Evolutionary conservation across 30 jellyfish, hydroid and myxozoan species (phyloP).

Genomic region (Euphysa ruthae): DNA sequence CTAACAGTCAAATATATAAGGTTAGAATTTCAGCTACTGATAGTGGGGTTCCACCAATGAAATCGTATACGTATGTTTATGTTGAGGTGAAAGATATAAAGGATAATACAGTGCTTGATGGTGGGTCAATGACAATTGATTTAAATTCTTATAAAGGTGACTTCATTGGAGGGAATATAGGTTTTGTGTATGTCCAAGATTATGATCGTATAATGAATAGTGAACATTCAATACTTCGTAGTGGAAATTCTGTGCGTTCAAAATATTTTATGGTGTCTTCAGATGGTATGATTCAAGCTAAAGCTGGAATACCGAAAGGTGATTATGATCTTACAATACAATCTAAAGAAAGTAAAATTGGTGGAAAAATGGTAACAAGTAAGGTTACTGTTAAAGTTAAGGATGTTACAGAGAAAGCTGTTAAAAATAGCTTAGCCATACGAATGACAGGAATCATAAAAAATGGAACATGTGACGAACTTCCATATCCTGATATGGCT

Average conservation of each 20-base stretch:
- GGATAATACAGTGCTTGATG: conserved; percentile 68
- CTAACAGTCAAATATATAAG: conserved; percentile 31
- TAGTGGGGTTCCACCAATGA: conserved; percentile 67
- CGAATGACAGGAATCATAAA: conserved; percentile 77
- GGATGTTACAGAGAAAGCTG: conserved; percentile 69
- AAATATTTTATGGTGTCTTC: conserved; percentile 43
- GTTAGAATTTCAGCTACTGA: conserved; percentile 61
- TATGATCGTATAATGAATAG: conserved; percentile 59
- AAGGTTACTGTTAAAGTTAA: conserved; percentile 58
- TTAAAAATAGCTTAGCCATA: conserved; percentile 67
- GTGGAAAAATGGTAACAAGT: conserved; percentile 53
- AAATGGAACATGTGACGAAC: conserved; percentile 61
- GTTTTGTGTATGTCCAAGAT: conserved; percentile 71
- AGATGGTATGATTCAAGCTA: conserved; percentile 57
- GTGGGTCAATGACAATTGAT: conserved; percentile 57
- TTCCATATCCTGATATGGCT: conserved; percentile 73
- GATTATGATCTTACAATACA: conserved; percentile 44
- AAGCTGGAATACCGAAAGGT: conserved; percentile 52
- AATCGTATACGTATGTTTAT: conserved; percentile 43
- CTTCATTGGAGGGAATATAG: conserved; percentile 75
- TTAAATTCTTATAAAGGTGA: conserved; percentile 72
- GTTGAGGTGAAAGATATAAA: conserved; percentile 78
- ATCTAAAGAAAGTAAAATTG: conserved; percentile 61
- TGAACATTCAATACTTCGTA: conserved; percentile 41
- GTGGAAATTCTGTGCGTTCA: neutral